Evolutionary conservation across 1,140 invertebrate genomes (phyloP), one percentile per base, ranked within the genome.

Genomic region (Drosophila lacertosa): DNA sequence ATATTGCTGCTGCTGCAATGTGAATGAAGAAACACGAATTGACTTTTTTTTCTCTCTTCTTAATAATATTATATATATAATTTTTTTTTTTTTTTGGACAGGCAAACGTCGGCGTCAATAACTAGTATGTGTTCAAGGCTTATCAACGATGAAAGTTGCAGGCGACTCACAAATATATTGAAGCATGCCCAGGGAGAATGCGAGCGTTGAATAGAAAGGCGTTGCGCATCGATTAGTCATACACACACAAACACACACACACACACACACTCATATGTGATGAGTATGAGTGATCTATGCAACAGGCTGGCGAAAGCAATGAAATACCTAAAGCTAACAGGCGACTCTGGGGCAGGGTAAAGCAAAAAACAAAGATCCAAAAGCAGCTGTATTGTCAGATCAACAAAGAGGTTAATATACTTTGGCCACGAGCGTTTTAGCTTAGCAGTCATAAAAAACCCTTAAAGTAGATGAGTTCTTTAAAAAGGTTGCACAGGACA

Each of bases 1-100:
- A 63, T 91, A 76, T 59, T 91, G 89, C 84, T 90, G 77, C 62
- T 91, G 89, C 84, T 90, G 74, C 65, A 86, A 88, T 48, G 45
- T 48, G 53, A 44, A 53, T 45, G 53, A 76, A 63, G 50, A 74
- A 58, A 60, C 50, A 55, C 33, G 63, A 76, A 62, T 59, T 64
- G 20, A 13, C 18, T 29, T 39, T 53, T 47, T 6, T 26, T 26
- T 26, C 7, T 9, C 6, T 2, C 5, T 26, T 26, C 9, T 29
- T 1, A 4, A 7, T 29, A 29, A 7, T 29, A 29, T 7, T 29
- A 29, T 29, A 7, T 35, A 2, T 32, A 7, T 32, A 2, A 2
- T 22, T 2, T 22, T 22, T 22, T 22, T 22, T 22, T 22, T 22
- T 22, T 22, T 22, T 2, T 16, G 20, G 47, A 22, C 32, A 53